Percentiles rank a stretch among this genome's conserved stretches.
These are phyloP conservation scores for Apotomis turbidana DNA, from an alignment of 2,888 invertebrate genomes.

Conservation along the genomic window DNA sequence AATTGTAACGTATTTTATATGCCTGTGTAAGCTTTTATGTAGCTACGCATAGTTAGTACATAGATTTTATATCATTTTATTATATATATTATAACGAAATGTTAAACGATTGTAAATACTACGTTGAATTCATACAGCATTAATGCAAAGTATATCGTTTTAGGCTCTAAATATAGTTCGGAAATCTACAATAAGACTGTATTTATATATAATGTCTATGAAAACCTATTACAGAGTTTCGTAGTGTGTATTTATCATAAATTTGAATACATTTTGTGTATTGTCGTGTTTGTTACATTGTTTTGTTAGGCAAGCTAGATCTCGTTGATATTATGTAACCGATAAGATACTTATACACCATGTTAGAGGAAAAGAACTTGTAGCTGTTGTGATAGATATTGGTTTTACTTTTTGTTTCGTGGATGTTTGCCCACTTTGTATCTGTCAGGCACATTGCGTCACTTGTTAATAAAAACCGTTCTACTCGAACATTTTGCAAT, in stretches of 20 bases:
- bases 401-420: slow-evolving; percentile 6
- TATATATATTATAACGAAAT: slow-evolving; percentile 22
- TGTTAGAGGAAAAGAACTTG: slow-evolving; percentile 17
- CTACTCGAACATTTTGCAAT: neutral
- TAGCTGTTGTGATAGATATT: slow-evolving; percentile 27
- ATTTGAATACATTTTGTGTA: slow-evolving; percentile 42
- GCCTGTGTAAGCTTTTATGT: slow-evolving; percentile 28
- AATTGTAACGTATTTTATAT: slow-evolving; percentile 11
- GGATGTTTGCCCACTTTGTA: neutral
- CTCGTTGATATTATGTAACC: slow-evolving; percentile 65
- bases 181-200: slow-evolving; percentile 72
- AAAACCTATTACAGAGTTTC: slow-evolving; percentile 48
- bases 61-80: slow-evolving; percentile 29
- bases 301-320: slow-evolving; percentile 76
- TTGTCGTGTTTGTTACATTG: slow-evolving; percentile 59
- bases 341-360: slow-evolving; percentile 42
- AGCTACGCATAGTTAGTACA: slow-evolving; percentile 31
- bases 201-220: slow-evolving; percentile 21
- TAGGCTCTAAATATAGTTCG: slow-evolving; percentile 59
- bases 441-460: neutral
- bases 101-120: slow-evolving; percentile 37
- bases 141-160: slow-evolving; percentile 54
- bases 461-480: neutral
- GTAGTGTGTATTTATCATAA: slow-evolving; percentile 51
- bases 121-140: slow-evolving; percentile 48